Conservation (phyloP, 1,140 invertebrate genomes). For the Aporrectodea caliginosa region DNA sequence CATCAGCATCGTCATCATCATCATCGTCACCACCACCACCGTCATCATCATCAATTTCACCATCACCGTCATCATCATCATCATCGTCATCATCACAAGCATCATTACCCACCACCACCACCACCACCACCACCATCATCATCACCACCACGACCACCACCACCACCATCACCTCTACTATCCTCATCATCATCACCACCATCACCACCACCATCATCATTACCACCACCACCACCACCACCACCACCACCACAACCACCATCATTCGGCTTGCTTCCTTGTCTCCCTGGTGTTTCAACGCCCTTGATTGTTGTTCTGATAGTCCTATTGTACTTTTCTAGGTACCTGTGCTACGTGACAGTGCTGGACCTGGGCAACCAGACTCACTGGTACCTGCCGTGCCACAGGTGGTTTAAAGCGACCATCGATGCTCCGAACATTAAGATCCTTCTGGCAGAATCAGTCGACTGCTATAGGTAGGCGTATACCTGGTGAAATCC, state of each 20-base stretch:
- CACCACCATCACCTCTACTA: neutral
- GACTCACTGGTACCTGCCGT: neutral
- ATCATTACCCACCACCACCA: neutral
- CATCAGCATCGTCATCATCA: neutral
- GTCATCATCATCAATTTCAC: neutral
- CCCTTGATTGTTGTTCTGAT: neutral
- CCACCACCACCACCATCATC: neutral
- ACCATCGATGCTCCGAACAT: neutral
- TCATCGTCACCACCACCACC: neutral
- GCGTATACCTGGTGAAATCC: neutral
- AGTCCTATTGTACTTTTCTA: neutral
- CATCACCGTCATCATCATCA: neutral
- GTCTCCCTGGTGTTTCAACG: neutral
- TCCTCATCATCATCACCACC: neutral
- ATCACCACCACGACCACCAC: neutral
- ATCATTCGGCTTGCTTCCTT: no score
- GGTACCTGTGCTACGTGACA: neutral
- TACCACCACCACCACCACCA: neutral
- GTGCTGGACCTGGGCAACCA: neutral
- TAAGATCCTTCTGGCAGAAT: neutral
- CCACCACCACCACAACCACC: neutral
- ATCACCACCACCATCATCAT: neutral
- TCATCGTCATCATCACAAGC: neutral
- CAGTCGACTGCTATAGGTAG: neutral
- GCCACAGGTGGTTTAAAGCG: neutral